These are phyloP conservation scores for Craniophora ligustri DNA, from an alignment of 2,888 invertebrate genomes.

Conservation along the genomic window DNA sequence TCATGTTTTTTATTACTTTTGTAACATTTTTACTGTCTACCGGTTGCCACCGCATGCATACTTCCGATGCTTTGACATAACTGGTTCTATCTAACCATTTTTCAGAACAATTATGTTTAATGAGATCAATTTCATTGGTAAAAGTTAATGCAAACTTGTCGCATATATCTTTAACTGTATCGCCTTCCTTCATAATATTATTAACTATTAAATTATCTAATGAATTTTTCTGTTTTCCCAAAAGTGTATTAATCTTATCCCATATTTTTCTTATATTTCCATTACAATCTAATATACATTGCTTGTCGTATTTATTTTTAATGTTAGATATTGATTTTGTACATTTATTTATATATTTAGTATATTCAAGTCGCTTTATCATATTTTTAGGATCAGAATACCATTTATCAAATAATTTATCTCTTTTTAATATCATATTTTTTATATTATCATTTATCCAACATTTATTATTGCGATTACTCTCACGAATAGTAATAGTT, in stretches of 20 bases:
- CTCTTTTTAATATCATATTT: background rate
- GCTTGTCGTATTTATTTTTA: background rate
- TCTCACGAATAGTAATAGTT: background rate
- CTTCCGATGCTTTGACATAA: background rate
- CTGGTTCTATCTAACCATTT: too few relatives aligned
- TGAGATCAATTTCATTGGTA: too few relatives aligned
- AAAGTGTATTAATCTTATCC: too few relatives aligned
- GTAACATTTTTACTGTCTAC: background rate
- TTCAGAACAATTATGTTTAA: too few relatives aligned
- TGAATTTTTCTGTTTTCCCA: too few relatives aligned
- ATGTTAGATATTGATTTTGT: background rate
- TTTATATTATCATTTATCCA: background rate
- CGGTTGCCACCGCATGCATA: background rate
- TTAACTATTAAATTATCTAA: too few relatives aligned
- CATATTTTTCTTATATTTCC: too few relatives aligned
- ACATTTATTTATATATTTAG: slow-evolving; percentile 5
- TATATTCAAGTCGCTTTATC: slow-evolving; percentile 2
- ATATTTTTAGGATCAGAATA: background rate
- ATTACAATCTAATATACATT: too few relatives aligned
- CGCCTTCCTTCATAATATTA: background rate
- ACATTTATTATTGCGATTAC: background rate
- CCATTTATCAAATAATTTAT: slow-evolving; percentile 1
- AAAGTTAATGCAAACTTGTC: too few relatives aligned
- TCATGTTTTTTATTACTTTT: background rate
- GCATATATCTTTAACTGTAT: background rate